A percentile compares a stretch with the other conserved stretches of the same genome.
Conservation (phyloP, 2,113 vertebrate genomes). For the Megaptera novaeangliae region DNA sequence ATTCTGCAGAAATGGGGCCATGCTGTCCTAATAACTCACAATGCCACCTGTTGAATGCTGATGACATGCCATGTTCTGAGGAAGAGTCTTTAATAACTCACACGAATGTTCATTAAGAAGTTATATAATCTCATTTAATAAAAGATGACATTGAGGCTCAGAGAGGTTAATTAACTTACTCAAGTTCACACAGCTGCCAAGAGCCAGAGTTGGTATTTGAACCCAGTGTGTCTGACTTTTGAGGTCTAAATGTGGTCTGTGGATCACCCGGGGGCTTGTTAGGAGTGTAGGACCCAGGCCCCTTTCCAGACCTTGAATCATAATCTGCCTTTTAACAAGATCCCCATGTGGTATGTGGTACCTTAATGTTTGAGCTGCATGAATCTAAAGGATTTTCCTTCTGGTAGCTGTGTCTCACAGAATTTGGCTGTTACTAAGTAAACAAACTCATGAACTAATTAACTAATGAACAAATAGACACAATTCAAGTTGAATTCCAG, state of each 20-base stretch:
- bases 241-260: not conserved
- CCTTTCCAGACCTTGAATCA: not conserved
- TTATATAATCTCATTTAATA: not conserved
- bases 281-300: not conserved
- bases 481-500: not conserved
- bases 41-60: not conserved
- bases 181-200: not conserved
- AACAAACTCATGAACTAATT: not conserved
- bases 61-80: not conserved
- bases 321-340: conserved; percentile 38
- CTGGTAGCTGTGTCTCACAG: not conserved
- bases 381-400: not conserved
- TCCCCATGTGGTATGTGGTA: not conserved
- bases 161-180: conserved; percentile 26
- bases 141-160: not conserved
- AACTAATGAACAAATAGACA: conserved; percentile 3
- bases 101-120: not conserved
- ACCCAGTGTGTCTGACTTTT: not conserved
- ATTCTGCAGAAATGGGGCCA: not conserved
- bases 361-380: not conserved
- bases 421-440: not conserved
- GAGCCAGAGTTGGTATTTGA: not conserved
- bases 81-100: not conserved
- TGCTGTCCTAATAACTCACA: not conserved
- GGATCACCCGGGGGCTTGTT: not conserved